These are phyloP conservation scores for Spialia ferax DNA, from an alignment of 2,888 invertebrate species.

Conservation along the genomic window DNA sequence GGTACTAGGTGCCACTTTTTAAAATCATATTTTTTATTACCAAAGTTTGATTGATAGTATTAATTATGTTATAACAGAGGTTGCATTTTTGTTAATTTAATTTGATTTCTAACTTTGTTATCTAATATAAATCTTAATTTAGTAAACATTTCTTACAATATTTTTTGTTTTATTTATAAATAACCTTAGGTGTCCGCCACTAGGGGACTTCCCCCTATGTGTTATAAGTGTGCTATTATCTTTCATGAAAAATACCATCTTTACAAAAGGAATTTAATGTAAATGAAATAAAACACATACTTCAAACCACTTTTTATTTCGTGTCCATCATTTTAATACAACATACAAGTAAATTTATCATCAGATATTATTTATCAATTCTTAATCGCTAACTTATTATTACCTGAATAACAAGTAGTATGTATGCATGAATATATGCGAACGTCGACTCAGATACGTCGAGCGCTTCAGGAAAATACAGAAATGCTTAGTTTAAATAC, in stretches of 20 bases:
- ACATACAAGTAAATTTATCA: slow-evolving; percentile 87
- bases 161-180: no score
- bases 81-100: no score
- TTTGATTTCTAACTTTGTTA: no score
- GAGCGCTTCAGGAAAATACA: slow-evolving; percentile 53
- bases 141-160: no score
- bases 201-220: no score
- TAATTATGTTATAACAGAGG: no score
- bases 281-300: slow-evolving; percentile 66
- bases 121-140: no score
- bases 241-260: neutral
- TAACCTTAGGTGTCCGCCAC: no score
- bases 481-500: slow-evolving; percentile 49
- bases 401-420: slow-evolving; percentile 84
- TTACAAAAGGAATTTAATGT: neutral
- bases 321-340: slow-evolving; percentile 86
- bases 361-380: slow-evolving; percentile 86
- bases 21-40: no score
- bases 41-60: no score
- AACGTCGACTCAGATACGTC: slow-evolving; percentile 45
- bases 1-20: no score
- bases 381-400: slow-evolving; percentile 84
- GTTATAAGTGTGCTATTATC: no score
- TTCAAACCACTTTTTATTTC: slow-evolving; percentile 87
- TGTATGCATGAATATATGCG: slow-evolving; percentile 58